Evolutionary conservation across 2,888 invertebrate species (phyloP).

Genomic region (Clostera curtula): DNA sequence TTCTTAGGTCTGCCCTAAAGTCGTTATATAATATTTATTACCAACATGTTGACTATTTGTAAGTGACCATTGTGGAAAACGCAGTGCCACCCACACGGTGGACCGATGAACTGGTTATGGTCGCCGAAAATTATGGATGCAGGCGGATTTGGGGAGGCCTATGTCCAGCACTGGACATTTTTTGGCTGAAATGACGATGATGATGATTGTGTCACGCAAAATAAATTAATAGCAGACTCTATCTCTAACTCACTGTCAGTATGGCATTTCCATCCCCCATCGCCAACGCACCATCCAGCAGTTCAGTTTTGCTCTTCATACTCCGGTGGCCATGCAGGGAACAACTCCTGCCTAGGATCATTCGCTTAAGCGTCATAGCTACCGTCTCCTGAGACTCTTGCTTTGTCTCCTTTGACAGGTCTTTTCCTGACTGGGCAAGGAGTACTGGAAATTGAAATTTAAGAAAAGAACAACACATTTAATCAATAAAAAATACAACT

Average conservation of each 20-base stretch:
- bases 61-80: too few relatives aligned
- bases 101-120: too few relatives aligned
- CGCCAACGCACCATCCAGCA: conserved; percentile 81
- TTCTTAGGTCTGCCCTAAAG: too few relatives aligned
- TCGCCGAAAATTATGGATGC: too few relatives aligned
- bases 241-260: conserved; percentile 69
- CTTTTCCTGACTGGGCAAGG: conserved; percentile 72
- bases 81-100: too few relatives aligned
- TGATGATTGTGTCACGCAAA: too few relatives aligned
- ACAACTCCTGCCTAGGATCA: conserved; percentile 67
- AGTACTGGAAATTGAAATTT: conserved; percentile 41
- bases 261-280: conserved; percentile 87
- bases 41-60: too few relatives aligned
- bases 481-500: neutral
- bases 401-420: conserved; percentile 42
- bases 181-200: too few relatives aligned
- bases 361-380: conserved; percentile 49
- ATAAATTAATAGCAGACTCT: neutral
- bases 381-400: conserved; percentile 39
- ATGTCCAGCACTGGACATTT: too few relatives aligned
- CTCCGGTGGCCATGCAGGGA: conserved; percentile 71
- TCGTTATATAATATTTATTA: too few relatives aligned
- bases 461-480: neutral
- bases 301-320: conserved; percentile 79
- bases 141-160: too few relatives aligned